Evolutionary conservation across 35 echinoderm and acorn worm genomes (phyloP).

Genomic region (Strongylocentrotus purpuratus): DNA sequence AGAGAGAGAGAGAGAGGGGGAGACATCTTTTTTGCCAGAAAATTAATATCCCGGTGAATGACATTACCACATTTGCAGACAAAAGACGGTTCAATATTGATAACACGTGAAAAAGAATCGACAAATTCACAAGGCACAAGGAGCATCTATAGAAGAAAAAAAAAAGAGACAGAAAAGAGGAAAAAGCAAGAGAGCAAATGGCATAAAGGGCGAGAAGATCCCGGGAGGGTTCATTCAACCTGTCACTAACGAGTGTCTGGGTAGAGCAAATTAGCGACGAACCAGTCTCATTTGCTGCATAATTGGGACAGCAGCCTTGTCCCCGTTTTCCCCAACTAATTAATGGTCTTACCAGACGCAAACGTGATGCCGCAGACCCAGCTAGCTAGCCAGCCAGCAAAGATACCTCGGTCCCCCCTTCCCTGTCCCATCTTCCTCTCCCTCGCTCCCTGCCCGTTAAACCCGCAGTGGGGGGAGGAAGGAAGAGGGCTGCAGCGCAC

Average conservation of each 20-base stretch:
- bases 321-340: slow-evolving; percentile 25
- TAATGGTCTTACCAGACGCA: slow-evolving; percentile 35
- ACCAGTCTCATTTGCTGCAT: slow-evolving; percentile 36
- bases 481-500: not conserved
- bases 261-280: slow-evolving; percentile 29
- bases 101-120: not conserved
- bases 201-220: not conserved
- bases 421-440: not conserved
- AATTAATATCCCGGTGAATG: slow-evolving; percentile 4
- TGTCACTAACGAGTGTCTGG: slow-evolving; percentile 38
- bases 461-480: not conserved
- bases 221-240: slow-evolving; percentile 21
- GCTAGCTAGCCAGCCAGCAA: not conserved
- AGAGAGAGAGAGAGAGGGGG: not conserved
- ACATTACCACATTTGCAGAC: not conserved
- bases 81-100: not conserved
- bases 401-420: not conserved
- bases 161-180: not conserved
- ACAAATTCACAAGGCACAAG: slow-evolving; percentile 10
- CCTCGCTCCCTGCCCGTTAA: not conserved
- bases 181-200: not conserved
- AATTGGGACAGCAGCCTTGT: slow-evolving; percentile 47
- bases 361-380: slow-evolving; percentile 22
- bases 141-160: not conserved
- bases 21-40: not conserved